phyloP scores from a whole-genome alignment of 2,113 vertebrate species.

The Craseonycteris thonglongyai region DNA sequence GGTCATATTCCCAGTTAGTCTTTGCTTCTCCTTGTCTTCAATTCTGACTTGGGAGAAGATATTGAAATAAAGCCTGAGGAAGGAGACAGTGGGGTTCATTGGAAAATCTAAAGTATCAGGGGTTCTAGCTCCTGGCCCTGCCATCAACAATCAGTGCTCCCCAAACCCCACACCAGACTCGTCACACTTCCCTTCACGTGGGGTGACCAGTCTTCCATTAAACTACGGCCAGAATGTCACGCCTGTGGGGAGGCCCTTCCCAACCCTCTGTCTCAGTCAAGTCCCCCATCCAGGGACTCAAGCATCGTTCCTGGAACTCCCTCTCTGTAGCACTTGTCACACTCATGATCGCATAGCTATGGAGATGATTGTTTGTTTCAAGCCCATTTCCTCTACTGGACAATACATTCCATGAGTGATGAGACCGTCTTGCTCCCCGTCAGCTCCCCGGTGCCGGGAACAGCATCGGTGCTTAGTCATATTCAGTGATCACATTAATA shows the following conservation, averaged over 20 bases:
- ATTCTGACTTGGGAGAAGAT: background rate
- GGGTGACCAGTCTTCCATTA: background rate
- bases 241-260: background rate
- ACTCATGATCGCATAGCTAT: background rate
- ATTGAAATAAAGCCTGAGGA: background rate
- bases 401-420: background rate
- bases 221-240: background rate
- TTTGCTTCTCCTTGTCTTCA: background rate
- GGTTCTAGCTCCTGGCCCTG: background rate
- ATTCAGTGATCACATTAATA: no score
- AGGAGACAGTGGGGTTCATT: background rate
- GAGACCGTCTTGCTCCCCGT: background rate
- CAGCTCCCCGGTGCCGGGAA: background rate
- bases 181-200: no score
- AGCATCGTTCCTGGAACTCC: rapidly evolving
- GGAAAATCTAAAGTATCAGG: background rate
- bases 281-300: background rate
- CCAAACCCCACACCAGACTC: background rate
- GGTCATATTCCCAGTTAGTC: background rate
- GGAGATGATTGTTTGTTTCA: background rate
- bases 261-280: background rate
- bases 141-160: background rate
- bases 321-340: background rate
- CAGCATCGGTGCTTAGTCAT: background rate
- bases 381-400: background rate